Evolutionary conservation across 2,113 vertebrate genomes (phyloP), one percentile per base, ranked within the genome.

Genomic region (Podarcis muralis): DNA sequence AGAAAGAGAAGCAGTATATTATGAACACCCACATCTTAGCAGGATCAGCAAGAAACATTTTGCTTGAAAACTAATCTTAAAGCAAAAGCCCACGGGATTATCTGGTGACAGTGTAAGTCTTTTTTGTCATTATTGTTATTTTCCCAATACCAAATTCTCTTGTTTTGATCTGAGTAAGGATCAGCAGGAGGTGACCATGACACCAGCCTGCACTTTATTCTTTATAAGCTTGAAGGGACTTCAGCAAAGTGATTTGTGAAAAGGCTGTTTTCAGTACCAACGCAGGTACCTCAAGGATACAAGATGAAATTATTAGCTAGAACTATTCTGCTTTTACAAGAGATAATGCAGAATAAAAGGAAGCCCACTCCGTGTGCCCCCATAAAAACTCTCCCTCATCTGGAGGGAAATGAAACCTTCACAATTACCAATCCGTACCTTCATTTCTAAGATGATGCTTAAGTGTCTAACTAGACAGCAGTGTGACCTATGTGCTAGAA

Each of bases 171-270:
- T 30, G 40, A 40, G 77, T 35, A 74, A 77, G 72, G 22, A 83
- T 68, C 57, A 35, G 59, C 72, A 35, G 62, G 62, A 83, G 72
- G 74, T 88, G 72, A 77, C 87, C 87, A 76, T 68, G 81, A 88
- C 81, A 68, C 59, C 72, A 77, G 57, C 37, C 40, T 48, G 53
- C 57, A 65, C 57, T 65, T 30, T 65, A 20, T 76, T 68, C 74
- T 83, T 57, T 57, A 83, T 77, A 69, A 69, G 87, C 72, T 88
- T 62, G n/a, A 83, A 77, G 66, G 81, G 72, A 77, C 72, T 88
- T 78, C 69, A 77, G 81, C 30, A 53, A 81, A 83, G 37, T 83
- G 72, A 88, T 68, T 71, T 83, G 57, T 88, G 90, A 77, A 88
- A 83, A 88, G 40, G 2, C 59, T 88, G 80, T 77, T 83, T 76